phyloP scores from a whole-genome alignment of 2,888 invertebrate genomes.

The Ennomos quercinarius region DNA sequence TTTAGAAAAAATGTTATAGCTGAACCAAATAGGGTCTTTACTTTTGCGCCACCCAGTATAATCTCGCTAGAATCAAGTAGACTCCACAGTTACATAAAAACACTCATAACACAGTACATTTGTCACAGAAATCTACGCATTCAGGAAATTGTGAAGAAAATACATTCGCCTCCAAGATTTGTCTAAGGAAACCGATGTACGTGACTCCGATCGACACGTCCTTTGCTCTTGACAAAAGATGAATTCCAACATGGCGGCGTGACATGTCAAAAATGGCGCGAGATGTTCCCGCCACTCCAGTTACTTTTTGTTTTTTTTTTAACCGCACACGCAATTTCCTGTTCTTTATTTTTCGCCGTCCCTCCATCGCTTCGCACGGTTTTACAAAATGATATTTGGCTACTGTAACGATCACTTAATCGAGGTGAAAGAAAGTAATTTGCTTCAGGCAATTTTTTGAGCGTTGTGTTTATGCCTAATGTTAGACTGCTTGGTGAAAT shows the following conservation, averaged over 20 bases:
- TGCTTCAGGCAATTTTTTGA: conserved; percentile 44
- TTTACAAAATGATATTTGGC: conserved; percentile 58
- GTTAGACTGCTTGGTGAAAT: conserved; percentile 74
- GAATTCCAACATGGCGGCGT: conserved; percentile 68
- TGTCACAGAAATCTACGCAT: conserved; percentile 37
- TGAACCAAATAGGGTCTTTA: no score
- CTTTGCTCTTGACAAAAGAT: conserved; percentile 67
- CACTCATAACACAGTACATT: conserved; percentile 17
- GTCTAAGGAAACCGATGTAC: conserved; percentile 69
- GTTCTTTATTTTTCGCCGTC: conserved; percentile 62
- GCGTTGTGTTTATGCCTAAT: conserved; percentile 68
- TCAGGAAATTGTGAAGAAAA: conserved; percentile 40
- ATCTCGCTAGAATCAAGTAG: conserved; percentile 10
- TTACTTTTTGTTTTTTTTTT: conserved; percentile 56
- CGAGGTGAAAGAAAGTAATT: conserved; percentile 73
- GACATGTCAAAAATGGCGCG: conserved; percentile 64
- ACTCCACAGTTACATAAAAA: conserved; percentile 9
- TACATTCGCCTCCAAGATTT: conserved; percentile 60
- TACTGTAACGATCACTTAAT: conserved; percentile 75
- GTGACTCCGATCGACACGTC: conserved; percentile 69
- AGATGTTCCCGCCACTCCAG: conserved; percentile 56
- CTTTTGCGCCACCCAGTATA: no score
- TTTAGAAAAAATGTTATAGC: no score
- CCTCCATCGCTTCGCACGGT: conserved; percentile 48
- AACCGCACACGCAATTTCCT: conserved; percentile 74